Evolutionary conservation across 2,888 invertebrate species (phyloP).

Genomic region (Drosophila lacicola): DNA sequence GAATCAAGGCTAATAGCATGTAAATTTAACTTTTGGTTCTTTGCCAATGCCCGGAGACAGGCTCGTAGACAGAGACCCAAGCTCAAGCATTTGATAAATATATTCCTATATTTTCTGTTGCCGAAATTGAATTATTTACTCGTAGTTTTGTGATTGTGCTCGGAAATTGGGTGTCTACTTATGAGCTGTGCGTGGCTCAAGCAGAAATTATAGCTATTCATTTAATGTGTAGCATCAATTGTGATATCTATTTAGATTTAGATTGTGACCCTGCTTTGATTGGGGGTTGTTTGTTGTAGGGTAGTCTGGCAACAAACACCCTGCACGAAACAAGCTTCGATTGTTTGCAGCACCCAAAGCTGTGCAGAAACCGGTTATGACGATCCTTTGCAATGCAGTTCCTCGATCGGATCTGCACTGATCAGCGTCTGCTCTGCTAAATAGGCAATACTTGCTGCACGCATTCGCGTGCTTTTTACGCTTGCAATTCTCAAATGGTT

Average conservation of each 20-base stretch:
- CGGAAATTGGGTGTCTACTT: slow-evolving; percentile 60
- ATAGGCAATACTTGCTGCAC: slow-evolving; percentile 9
- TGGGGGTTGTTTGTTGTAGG: slow-evolving; percentile 9
- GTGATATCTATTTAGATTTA: not conserved
- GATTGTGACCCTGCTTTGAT: slow-evolving; percentile 13
- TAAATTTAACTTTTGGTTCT: slow-evolving; percentile 41
- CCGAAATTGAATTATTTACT: slow-evolving; percentile 44
- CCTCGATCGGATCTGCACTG: slow-evolving; percentile 16
- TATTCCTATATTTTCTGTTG: slow-evolving; percentile 15
- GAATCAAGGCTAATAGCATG: slow-evolving; percentile 33
- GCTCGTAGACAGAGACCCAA: not conserved
- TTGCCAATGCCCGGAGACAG: slow-evolving; percentile 32
- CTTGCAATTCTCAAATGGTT: slow-evolving; percentile 73
- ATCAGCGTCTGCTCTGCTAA: slow-evolving; percentile 3
- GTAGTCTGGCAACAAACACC: not conserved
- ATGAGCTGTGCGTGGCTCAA: slow-evolving; percentile 28
- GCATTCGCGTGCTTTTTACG: not conserved
- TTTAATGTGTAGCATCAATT: slow-evolving; percentile 16
- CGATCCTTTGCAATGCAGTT: slow-evolving; percentile 10
- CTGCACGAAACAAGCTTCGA: not conserved
- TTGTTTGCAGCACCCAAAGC: slow-evolving; percentile 14
- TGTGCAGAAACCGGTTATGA: slow-evolving; percentile 20
- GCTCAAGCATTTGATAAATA: slow-evolving; percentile 33
- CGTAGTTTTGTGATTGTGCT: slow-evolving; percentile 38
- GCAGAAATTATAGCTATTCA: slow-evolving; percentile 49